A percentile compares a stretch with the other conserved stretches of the same genome.
Evolutionary conservation across 1,140 invertebrate species (phyloP).

Genomic region (Drosophila lowei): DNA sequence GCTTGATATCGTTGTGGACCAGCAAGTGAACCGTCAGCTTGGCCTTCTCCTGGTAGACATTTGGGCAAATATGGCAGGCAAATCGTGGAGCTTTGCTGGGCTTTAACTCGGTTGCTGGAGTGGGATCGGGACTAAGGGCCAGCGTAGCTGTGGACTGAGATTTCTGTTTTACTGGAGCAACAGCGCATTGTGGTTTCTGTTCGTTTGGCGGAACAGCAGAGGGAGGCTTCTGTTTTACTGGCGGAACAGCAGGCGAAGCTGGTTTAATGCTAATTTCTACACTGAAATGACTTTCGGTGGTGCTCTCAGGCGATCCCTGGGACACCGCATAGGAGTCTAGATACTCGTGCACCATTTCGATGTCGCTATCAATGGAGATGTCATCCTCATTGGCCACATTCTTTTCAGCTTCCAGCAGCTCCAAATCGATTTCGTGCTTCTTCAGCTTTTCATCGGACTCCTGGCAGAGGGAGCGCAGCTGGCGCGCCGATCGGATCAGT

Average conservation of each 20-base stretch:
- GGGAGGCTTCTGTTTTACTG: no score
- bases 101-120: background rate
- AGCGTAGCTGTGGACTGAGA: no score
- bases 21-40: conserved; percentile 67
- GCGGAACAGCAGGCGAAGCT: background rate
- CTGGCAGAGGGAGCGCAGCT: conserved; percentile 56
- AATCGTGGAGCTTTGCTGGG: conserved; percentile 10
- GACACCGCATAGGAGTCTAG: conserved; percentile 33
- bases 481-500: conserved; percentile 54
- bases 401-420: background rate
- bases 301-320: conserved; percentile 12
- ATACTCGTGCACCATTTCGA: conserved; percentile 23
- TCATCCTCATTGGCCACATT: background rate
- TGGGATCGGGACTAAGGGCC: background rate
- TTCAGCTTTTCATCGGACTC: conserved; percentile 40
- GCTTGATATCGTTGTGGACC: conserved; percentile 62
- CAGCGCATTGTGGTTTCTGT: no score
- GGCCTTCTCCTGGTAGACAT: conserved; percentile 53
- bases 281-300: conserved; percentile 12
- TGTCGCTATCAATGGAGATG: conserved; percentile 9
- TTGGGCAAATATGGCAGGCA: conserved; percentile 59
- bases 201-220: no score
- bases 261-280: conserved; percentile 36
- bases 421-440: conserved; percentile 1
- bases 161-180: no score